phyloP scores from a whole-genome alignment of 2,888 invertebrate species.

The Rotaria socialis region DNA sequence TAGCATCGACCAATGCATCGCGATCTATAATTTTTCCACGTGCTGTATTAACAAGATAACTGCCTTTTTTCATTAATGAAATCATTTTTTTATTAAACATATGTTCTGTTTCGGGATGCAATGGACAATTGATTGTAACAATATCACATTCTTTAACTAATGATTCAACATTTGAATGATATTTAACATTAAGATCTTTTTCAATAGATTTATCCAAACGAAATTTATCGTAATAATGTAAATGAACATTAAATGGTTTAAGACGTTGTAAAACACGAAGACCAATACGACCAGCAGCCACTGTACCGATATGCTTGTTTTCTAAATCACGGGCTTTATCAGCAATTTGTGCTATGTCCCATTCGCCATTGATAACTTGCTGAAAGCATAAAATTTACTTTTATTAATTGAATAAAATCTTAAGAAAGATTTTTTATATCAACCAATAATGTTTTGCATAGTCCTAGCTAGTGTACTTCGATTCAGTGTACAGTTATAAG shows the following conservation, averaged over 20 bases:
- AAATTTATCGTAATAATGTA: conserved; percentile 36
- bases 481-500: too few relatives aligned
- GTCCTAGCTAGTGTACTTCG: too few relatives aligned
- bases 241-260: conserved; percentile 35
- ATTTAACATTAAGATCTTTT: conserved; percentile 29
- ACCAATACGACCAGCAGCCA: conserved; percentile 30
- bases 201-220: conserved; percentile 16
- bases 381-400: not conserved
- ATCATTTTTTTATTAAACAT: conserved; percentile 30
- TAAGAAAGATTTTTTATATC: too few relatives aligned
- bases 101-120: conserved; percentile 34
- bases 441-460: too few relatives aligned
- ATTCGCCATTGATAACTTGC: conserved; percentile 31
- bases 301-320: conserved; percentile 34
- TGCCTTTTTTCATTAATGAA: conserved; percentile 25
- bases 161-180: conserved; percentile 18
- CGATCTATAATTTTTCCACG: conserved; percentile 14
- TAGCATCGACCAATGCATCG: conserved; percentile 1
- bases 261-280: conserved; percentile 31
- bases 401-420: too few relatives aligned
- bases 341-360: conserved; percentile 11
- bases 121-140: conserved; percentile 35
- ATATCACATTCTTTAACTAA: conserved; percentile 33
- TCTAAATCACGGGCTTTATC: conserved; percentile 28
- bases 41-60: conserved; percentile 26